Base-by-base conservation (phyloP, 2,113 vertebrate species). In the Cryptoleucopteryx plumbea region DNA sequence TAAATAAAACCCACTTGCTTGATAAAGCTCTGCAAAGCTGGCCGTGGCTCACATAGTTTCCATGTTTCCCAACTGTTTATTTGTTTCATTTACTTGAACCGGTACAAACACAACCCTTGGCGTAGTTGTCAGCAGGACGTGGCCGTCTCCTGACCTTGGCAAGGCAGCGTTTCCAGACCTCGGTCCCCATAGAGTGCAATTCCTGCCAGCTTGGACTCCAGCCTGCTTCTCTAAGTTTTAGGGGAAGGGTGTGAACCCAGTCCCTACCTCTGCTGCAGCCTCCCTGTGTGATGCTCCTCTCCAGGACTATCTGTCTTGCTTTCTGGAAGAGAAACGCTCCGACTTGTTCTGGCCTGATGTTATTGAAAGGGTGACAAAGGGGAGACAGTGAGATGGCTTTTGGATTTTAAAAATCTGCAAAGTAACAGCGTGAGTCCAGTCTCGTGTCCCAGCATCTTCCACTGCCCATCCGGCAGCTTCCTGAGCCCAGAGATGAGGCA, bases 61-160 rank as follows among this genome's bases (percentile, higher is more conserved):
- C 96, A 86, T 53, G 31, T 95, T 97, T 97, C 86, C 59, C 97
- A 93, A 62, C 67, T 96, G 85, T 96, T 96, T 95, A 27, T 92
- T 92, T 95, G 93, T 90, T 96, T 91, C 67, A 58, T 47, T 92
- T 79, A 45, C 89, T 90, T 61, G 74, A 94, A 73, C 56, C 18
- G 18, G 85, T 42, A 53, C 71, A 58, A 74, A 58, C 68, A 23
- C 38, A 73, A 36, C 32, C 58, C 59, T 74, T 31, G 72, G 36
- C 19, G 23, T 29, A 36, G 73, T 1, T 82, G 86, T 78, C 73
- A 78, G 86, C 43, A 58, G 91, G 72, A 88, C 29, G 2, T 22
- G 47, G n/a, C 38, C 8, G 3, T 32, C n/a, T 32, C 90, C 91
- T 92, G 88, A 88, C 88, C 86, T 95, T 91, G 94, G 93, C 91